phyloP scores from a whole-genome alignment of 1,140 invertebrate species.

The Drosophila ohnishii region DNA sequence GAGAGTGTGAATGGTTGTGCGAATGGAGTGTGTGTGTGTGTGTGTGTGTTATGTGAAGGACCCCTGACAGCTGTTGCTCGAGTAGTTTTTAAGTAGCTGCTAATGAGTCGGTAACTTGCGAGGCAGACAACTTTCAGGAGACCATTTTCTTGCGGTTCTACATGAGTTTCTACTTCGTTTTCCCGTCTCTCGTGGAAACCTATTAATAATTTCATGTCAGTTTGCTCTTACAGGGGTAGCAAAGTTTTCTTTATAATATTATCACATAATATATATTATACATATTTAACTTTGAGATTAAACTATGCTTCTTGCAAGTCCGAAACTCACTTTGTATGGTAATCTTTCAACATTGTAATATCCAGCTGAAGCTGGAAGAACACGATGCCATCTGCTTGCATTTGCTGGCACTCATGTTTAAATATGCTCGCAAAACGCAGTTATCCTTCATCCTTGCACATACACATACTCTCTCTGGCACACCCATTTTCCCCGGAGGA shows the following conservation, averaged over 20 bases:
- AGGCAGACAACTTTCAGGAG: constrained; percentile 37
- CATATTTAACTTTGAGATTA: neutral
- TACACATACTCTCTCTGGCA: neutral
- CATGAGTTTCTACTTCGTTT: constrained; percentile 6
- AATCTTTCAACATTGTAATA: constrained; percentile 5
- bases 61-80: constrained; percentile 73
- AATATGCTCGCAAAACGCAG: constrained; percentile 34
- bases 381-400: constrained; percentile 28
- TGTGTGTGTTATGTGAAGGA: constrained; percentile 18
- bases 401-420: constrained; percentile 29
- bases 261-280: neutral
- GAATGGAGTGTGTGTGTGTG: neutral
- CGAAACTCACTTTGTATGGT: neutral
- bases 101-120: constrained; percentile 67
- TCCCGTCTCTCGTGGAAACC: constrained; percentile 2
- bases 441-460: constrained; percentile 14
- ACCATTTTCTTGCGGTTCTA: constrained; percentile 18
- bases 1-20: constrained; percentile 7
- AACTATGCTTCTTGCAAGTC: neutral
- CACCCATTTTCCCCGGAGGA: constrained; percentile 29
- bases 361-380: neutral
- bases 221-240: neutral
- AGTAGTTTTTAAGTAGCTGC: constrained; percentile 79
- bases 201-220: constrained; percentile 11
- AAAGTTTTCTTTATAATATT: neutral